Evolutionary conservation across 2,797 vertebrate species (phyloP).

Genomic region (Cyprinodon diabolis): DNA sequence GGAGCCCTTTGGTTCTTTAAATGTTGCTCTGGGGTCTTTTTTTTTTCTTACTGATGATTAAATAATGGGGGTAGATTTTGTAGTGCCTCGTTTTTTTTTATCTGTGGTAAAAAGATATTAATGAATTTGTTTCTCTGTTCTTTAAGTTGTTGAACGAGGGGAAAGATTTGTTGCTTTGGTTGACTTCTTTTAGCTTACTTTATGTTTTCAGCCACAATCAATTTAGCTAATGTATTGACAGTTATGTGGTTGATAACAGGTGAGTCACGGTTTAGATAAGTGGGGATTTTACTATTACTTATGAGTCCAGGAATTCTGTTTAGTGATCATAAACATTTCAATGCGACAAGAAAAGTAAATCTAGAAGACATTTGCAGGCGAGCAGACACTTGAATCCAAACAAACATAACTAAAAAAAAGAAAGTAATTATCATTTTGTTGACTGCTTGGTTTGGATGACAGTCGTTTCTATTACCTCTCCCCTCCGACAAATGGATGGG

Average conservation of each 20-base stretch:
- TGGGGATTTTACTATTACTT: no score
- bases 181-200: background rate
- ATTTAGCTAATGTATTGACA: background rate
- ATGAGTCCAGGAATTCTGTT: no score
- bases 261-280: no score
- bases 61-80: no score
- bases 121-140: background rate
- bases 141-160: background rate
- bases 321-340: background rate
- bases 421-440: background rate
- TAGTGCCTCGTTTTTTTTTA: no score
- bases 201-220: no score
- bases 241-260: no score
- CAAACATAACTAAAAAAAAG: background rate
- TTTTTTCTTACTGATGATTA: no score
- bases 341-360: background rate
- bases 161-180: background rate
- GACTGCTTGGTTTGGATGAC: background rate
- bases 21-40: no score
- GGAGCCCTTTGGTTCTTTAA: no score
- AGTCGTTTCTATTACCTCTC: background rate
- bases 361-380: background rate
- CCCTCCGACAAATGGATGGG: slow-evolving; percentile 15
- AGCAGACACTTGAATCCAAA: background rate
- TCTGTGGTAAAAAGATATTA: no score